Evolutionary conservation across 2,797 vertebrate species (phyloP).

Genomic region (Scyliorhinus canicula): DNA sequence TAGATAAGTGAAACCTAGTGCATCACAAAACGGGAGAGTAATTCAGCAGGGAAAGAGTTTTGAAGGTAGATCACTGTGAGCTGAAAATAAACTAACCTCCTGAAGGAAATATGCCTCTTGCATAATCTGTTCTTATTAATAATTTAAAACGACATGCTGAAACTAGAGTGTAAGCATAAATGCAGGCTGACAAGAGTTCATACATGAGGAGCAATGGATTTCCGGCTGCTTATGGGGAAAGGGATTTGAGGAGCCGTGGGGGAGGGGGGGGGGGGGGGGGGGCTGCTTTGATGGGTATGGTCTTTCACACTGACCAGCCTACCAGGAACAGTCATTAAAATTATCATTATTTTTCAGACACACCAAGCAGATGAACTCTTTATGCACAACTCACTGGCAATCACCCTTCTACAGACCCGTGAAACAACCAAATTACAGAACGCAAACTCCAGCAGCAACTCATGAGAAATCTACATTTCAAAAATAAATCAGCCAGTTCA

Average conservation of each 20-base stretch:
- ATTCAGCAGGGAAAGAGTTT: neutral
- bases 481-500: neutral
- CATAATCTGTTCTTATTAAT: neutral
- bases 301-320: neutral
- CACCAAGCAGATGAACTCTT: neutral
- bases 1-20: neutral
- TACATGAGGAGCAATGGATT: neutral
- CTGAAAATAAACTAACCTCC: neutral
- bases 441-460: neutral
- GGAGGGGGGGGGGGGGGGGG: too few species aligned
- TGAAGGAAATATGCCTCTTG: constrained; percentile 4
- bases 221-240: neutral
- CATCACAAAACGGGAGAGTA: neutral
- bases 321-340: neutral
- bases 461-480: neutral
- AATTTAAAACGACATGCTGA: neutral
- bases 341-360: neutral
- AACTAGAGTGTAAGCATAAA: neutral
- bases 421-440: neutral
- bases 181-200: neutral
- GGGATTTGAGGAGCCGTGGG: neutral
- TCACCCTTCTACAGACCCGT: neutral
- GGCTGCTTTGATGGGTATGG: neutral
- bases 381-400: neutral
- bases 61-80: neutral